These are phyloP conservation scores for Ceyx margarethae DNA, from an alignment of 2,113 vertebrate species.

Conservation along the genomic window DNA sequence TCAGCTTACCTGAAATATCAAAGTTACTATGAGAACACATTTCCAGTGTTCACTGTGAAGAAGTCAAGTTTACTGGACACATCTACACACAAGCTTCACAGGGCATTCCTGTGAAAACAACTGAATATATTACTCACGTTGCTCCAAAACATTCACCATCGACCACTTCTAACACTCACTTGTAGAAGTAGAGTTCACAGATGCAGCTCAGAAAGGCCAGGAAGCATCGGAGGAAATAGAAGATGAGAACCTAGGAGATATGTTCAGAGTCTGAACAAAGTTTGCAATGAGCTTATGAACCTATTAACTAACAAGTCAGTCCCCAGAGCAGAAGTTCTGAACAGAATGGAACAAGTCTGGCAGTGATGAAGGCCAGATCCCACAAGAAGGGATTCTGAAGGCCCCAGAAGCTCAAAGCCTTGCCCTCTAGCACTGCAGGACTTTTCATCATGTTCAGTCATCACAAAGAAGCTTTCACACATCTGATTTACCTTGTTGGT, in stretches of 20 bases:
- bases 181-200: constrained; percentile 99
- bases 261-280: background rate
- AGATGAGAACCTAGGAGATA: constrained; percentile 90
- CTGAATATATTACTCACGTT: background rate
- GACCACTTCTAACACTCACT: constrained; percentile 81
- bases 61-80: background rate
- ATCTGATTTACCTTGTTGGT: constrained; percentile 88
- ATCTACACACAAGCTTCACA: background rate
- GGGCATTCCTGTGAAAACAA: background rate
- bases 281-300: background rate
- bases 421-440: background rate
- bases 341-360: background rate
- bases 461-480: background rate
- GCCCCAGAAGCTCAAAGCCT: background rate
- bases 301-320: background rate
- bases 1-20: too few relatives aligned
- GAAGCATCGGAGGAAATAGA: constrained; percentile 96
- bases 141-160: background rate
- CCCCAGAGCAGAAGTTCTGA: background rate
- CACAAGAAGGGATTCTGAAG: background rate
- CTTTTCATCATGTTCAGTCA: background rate
- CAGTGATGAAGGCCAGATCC: background rate
- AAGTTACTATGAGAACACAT: background rate
- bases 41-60: background rate
- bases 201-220: constrained; percentile 94